phyloP scores from a whole-genome alignment of 2,888 invertebrate genomes.

The Melanchra persicariae region DNA sequence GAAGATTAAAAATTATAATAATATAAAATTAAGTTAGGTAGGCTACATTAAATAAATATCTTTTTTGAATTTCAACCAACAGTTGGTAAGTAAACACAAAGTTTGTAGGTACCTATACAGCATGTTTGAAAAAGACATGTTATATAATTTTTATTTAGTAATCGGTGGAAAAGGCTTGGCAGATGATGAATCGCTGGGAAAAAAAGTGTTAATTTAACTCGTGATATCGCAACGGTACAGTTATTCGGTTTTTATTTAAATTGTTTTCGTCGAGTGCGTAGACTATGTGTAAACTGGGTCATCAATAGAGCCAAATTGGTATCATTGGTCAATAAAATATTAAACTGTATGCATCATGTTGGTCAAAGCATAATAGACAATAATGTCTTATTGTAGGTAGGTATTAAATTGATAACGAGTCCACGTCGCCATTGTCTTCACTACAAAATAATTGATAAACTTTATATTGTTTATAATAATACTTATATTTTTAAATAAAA shows the following conservation, averaged over 20 bases:
- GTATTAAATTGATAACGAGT: slow-evolving; percentile 49
- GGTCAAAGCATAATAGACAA: slow-evolving; percentile 41
- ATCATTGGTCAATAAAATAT: slow-evolving; percentile 64
- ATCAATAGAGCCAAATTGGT: slow-evolving; percentile 72
- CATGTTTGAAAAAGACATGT: neutral
- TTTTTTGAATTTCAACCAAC: no score
- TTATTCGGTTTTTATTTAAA: slow-evolving; percentile 23
- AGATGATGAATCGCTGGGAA: neutral
- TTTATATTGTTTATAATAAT: neutral
- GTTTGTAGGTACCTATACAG: neutral
- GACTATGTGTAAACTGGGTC: slow-evolving; percentile 68
- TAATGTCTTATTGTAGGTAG: slow-evolving; percentile 36
- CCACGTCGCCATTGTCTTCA: slow-evolving; percentile 8
- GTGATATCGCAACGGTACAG: neutral
- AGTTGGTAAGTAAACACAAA: no score
- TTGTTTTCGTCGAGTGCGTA: slow-evolving; percentile 22
- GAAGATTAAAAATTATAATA: no score
- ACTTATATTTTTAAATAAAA: neutral
- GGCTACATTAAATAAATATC: no score
- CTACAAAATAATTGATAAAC: slow-evolving; percentile 26
- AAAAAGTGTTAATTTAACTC: neutral
- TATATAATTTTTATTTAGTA: neutral
- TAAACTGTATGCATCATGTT: slow-evolving; percentile 58
- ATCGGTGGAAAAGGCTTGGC: no score
- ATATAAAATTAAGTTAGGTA: no score